Evolutionary conservation across 2,888 invertebrate species (phyloP).

Genomic region (Limnephilus rhombicus): DNA sequence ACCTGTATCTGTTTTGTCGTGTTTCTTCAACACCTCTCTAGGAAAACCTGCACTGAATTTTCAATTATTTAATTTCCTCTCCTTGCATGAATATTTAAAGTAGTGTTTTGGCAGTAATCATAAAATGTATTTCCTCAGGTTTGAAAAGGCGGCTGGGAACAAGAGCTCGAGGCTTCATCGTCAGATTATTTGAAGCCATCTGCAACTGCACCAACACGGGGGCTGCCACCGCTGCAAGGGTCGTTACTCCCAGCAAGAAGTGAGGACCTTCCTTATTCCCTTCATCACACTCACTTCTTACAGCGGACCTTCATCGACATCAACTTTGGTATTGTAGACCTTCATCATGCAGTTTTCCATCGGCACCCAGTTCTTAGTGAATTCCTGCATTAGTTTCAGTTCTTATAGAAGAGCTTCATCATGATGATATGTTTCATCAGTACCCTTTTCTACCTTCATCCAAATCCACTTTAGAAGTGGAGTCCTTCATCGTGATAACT

Average conservation of each 20-base stretch:
- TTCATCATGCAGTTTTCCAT: background rate
- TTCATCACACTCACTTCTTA: background rate
- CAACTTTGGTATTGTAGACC: background rate
- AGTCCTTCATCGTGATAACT: background rate
- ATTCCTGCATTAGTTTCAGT: background rate
- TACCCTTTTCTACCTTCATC: background rate
- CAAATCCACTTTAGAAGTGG: background rate
- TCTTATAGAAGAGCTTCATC: background rate
- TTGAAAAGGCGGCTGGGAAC: slow-evolving; percentile 79
- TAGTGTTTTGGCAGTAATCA: background rate
- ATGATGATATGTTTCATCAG: background rate
- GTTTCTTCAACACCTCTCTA: background rate
- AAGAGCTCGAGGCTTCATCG: slow-evolving; percentile 79
- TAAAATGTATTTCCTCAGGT: slow-evolving; percentile 68
- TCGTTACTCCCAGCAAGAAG: slow-evolving; percentile 62
- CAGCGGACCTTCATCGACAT: background rate
- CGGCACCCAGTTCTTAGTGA: background rate
- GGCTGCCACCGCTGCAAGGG: slow-evolving; percentile 75
- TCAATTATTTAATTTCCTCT: background rate
- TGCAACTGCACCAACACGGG: slow-evolving; percentile 82
- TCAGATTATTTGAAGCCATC: slow-evolving; percentile 80
- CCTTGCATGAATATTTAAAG: background rate
- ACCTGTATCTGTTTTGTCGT: too few species aligned
- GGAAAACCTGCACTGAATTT: background rate
- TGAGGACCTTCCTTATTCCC: slow-evolving; percentile 43